Conservation (phyloP, 2,797 vertebrate genomes). For the Characodon lateralis region DNA sequence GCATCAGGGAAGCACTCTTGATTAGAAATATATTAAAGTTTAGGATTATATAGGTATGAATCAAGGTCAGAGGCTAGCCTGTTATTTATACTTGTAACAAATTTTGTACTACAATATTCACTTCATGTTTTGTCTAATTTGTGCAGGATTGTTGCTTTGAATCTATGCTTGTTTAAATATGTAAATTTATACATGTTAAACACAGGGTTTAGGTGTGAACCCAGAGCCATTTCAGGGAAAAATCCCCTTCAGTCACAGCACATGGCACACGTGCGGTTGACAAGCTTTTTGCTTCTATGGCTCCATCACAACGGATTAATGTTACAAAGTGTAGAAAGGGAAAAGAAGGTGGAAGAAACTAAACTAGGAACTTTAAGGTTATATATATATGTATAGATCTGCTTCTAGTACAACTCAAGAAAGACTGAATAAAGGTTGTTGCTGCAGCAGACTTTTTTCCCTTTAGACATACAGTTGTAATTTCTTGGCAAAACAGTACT, state of each 20-base stretch:
- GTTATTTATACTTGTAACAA: neutral
- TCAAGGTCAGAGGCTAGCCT: neutral
- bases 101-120: neutral
- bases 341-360: slow-evolving; percentile 8
- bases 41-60: slow-evolving; percentile 11
- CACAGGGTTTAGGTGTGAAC: slow-evolving; percentile 73
- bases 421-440: neutral
- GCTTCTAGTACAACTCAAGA: neutral
- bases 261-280: slow-evolving; percentile 60
- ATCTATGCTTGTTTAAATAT: slow-evolving; percentile 43
- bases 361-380: slow-evolving; percentile 33
- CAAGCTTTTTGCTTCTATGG: slow-evolving; percentile 49
- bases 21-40: slow-evolving; percentile 21
- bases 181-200: slow-evolving; percentile 44
- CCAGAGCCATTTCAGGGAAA: slow-evolving; percentile 59
- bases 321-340: slow-evolving; percentile 9
- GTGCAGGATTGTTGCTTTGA: slow-evolving; percentile 18
- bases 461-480: neutral
- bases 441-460: neutral
- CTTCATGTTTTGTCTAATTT: slow-evolving; percentile 9
- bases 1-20: slow-evolving; percentile 32
- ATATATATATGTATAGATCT: slow-evolving; percentile 16
- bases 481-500: neutral
- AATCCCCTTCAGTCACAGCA: slow-evolving; percentile 60
- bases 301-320: slow-evolving; percentile 56